phyloP scores from a whole-genome alignment of 1,140 invertebrate species.

The Pseudobourletiella spinata region DNA sequence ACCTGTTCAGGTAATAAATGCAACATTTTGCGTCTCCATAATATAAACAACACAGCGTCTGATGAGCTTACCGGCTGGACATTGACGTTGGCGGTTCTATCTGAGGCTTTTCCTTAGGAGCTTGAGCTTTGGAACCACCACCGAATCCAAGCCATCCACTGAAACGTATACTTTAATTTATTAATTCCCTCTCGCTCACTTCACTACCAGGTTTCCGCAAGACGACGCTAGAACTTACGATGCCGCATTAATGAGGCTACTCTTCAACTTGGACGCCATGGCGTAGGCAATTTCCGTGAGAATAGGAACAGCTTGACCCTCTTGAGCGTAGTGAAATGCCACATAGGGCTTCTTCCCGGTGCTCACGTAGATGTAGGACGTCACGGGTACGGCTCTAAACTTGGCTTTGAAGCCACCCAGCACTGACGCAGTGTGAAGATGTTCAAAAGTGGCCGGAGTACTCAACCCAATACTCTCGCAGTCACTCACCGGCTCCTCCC shows the following conservation, averaged over 20 bases:
- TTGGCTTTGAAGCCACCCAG: constrained; percentile 62
- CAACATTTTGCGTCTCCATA: not conserved
- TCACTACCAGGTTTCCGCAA: too few species aligned
- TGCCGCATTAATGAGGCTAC: constrained; percentile 58
- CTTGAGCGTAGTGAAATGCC: constrained; percentile 79
- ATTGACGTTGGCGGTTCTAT: constrained; percentile 47
- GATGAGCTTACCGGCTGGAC: constrained; percentile 40
- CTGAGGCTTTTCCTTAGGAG: constrained; percentile 40
- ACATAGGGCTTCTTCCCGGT: constrained; percentile 74
- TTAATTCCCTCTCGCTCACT: too few species aligned
- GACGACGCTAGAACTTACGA: too few species aligned
- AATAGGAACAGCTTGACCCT: constrained; percentile 64
- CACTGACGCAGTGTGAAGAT: constrained; percentile 69
- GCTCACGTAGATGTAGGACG: constrained; percentile 65
- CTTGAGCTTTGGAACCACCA: constrained; percentile 17
- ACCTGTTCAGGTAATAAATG: constrained; percentile 44
- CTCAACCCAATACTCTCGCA: constrained; percentile 65
- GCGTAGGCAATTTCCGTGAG: constrained; percentile 78
- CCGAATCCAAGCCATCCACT: constrained; percentile 42
- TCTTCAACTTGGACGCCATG: constrained; percentile 78
- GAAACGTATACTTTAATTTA: too few species aligned
- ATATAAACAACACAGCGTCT: not conserved
- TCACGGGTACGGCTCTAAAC: constrained; percentile 62
- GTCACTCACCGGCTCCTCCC: constrained; percentile 64
- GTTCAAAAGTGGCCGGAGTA: constrained; percentile 71